Conservation (phyloP, 2,113 vertebrate genomes). For the Hippocampus barbouri region DNA sequence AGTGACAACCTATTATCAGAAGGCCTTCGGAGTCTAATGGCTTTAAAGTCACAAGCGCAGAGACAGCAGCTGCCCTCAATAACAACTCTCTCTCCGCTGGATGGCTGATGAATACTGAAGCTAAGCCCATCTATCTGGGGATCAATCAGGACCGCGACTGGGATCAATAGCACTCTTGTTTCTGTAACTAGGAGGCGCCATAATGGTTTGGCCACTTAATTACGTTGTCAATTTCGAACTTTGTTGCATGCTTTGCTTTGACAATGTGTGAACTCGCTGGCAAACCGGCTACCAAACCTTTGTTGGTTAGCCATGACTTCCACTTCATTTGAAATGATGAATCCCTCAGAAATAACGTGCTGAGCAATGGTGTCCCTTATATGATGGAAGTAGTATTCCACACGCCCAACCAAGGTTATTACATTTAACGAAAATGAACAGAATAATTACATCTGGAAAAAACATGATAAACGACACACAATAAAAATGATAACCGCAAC, state of each 20-base stretch:
- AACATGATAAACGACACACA: no score
- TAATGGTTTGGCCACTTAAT: conserved; percentile 75
- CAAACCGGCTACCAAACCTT: background rate
- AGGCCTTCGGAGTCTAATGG: conserved; percentile 72
- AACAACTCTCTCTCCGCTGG: conserved; percentile 59
- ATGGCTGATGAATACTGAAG: conserved; percentile 73
- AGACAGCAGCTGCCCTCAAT: conserved; percentile 73
- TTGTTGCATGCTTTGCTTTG: conserved; percentile 31
- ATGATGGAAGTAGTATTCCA: background rate
- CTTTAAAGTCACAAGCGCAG: conserved; percentile 67
- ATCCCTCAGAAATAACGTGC: background rate
- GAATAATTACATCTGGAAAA: no score
- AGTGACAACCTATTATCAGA: conserved; percentile 75
- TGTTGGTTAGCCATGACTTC: background rate
- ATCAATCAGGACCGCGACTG: conserved; percentile 71
- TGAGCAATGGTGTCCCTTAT: background rate
- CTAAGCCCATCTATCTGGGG: conserved; percentile 70
- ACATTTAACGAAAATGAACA: no score
- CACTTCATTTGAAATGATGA: background rate
- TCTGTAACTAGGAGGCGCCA: conserved; percentile 73
- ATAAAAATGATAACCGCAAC: no score
- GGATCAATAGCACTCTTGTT: conserved; percentile 75
- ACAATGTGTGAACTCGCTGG: background rate
- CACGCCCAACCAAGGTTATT: no score
- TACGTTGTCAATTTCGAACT: conserved; percentile 73